phyloP scores from a whole-genome alignment of 1,140 invertebrate species.

The Pomacea maculata region DNA sequence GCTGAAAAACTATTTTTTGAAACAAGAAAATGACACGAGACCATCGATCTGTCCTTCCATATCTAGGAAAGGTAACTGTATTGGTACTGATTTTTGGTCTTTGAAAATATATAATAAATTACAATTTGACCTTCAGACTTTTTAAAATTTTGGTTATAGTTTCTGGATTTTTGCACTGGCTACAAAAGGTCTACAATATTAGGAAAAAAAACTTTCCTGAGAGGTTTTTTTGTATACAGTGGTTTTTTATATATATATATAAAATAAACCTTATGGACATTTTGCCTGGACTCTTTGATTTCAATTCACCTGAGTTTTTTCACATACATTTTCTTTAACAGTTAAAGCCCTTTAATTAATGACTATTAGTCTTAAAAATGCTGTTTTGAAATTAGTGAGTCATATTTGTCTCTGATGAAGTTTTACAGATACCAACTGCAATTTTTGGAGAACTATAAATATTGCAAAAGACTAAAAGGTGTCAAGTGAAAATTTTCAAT shows the following conservation, averaged over 20 bases:
- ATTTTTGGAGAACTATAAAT: background rate
- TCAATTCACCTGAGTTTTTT: too few relatives aligned
- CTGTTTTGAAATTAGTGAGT: background rate
- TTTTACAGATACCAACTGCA: background rate
- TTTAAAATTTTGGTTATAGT: background rate
- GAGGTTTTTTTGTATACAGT: too few relatives aligned
- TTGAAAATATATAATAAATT: too few relatives aligned
- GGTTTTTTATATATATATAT: too few relatives aligned
- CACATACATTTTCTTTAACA: too few relatives aligned
- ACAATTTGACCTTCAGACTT: background rate
- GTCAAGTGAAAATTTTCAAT: background rate
- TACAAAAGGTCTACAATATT: too few relatives aligned
- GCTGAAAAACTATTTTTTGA: slow-evolving; percentile 51
- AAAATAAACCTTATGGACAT: too few relatives aligned
- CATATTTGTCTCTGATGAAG: background rate
- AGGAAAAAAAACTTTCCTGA: too few relatives aligned
- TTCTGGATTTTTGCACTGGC: too few relatives aligned
- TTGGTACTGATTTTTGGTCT: too few relatives aligned
- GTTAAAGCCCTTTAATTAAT: background rate
- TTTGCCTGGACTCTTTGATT: too few relatives aligned
- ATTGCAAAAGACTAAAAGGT: background rate
- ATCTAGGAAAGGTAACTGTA: background rate
- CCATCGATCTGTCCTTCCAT: slow-evolving; percentile 44
- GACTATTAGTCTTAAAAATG: background rate
- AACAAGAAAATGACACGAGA: slow-evolving; percentile 19